phyloP scores from a whole-genome alignment of 2,113 vertebrate species.

The Zonotrichia leucophrys region DNA sequence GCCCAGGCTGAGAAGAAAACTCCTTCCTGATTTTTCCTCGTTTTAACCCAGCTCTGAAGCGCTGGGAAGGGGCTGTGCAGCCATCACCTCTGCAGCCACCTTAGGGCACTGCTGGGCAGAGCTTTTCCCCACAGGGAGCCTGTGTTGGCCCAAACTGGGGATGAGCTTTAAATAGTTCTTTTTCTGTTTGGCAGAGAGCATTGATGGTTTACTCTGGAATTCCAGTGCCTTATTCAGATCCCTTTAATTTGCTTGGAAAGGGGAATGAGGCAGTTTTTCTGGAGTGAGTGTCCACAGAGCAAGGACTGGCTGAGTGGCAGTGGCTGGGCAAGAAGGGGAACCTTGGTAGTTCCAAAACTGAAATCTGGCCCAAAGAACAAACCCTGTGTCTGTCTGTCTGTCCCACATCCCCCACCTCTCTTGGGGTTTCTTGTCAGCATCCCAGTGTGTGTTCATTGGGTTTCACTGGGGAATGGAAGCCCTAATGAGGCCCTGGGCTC shows the following conservation, averaged over 20 bases:
- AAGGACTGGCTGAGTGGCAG: background rate
- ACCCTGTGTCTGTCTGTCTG: background rate
- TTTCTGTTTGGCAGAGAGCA: background rate
- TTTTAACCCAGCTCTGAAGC: background rate
- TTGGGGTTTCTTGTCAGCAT: background rate
- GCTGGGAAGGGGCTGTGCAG: background rate
- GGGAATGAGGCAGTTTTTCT: background rate
- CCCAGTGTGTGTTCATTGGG: rapidly evolving
- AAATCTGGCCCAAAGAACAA: background rate
- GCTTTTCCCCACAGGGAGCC: background rate
- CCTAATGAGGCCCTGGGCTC: background rate
- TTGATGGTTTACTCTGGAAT: background rate
- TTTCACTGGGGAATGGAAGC: background rate
- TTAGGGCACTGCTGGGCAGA: background rate
- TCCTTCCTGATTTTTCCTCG: background rate
- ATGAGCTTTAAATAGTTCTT: background rate
- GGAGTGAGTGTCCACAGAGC: background rate
- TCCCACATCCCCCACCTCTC: background rate
- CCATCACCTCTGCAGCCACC: background rate
- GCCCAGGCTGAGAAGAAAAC: rapidly evolving
- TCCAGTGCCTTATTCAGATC: background rate
- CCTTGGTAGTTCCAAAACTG: rapidly evolving
- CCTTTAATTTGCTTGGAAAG: background rate
- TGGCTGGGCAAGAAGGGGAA: background rate
- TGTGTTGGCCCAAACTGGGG: background rate